Base-by-base conservation (phyloP, 2,113 vertebrate genomes). In the Bolborhynchus lineola region DNA sequence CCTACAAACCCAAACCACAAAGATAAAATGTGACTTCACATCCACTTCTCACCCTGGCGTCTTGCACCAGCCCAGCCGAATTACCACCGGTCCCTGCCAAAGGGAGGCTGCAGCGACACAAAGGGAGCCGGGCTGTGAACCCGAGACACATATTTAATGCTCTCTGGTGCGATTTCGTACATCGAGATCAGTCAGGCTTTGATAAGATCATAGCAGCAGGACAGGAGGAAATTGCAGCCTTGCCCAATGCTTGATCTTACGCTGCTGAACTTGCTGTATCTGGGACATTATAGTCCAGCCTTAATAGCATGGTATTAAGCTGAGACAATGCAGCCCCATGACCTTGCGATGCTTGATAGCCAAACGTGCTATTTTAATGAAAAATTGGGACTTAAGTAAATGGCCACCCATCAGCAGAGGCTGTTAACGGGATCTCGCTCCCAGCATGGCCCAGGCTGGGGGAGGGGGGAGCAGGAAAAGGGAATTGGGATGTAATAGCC, bases 141-240 rank as follows among this genome's bases (percentile, higher is more conserved):
- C 88, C 4, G 6, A 35, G 33, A 24, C 57, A 16, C 8, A 9
- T 92, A 20, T 74, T 95, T 87, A 92, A 96, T 84, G 95, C 77
- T 96, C 92, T 85, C 69, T 29, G 1, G 88, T 16, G 9, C 2
- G 62, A 35, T 92, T 95, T n/a, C 16, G 24, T 10, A 29, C 25
- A 1, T 2, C 82, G 92, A 97, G 97, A 98, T 98, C 97, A 96
- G 90, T 98, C 98, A 98, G 97, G 80, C 91, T 92, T 89, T 69
- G 96, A 98, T 97, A 97, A 62, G 94, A 97, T 98, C 97, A 31
- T 95, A 65, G 44, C 31, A 74, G 88, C 91, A 93, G 97, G 97
- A 97, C 97, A 97, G 96, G 95, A 86, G 85, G 97, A 97, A 98
- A 98, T 97, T 98, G 97, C 96, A 97, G 96, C 55, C 97, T 95